Percentiles rank a stretch among this genome's conserved stretches.
These are phyloP conservation scores for Drosophila eohydei DNA, from an alignment of 2,888 invertebrate species.

Conservation along the genomic window DNA sequence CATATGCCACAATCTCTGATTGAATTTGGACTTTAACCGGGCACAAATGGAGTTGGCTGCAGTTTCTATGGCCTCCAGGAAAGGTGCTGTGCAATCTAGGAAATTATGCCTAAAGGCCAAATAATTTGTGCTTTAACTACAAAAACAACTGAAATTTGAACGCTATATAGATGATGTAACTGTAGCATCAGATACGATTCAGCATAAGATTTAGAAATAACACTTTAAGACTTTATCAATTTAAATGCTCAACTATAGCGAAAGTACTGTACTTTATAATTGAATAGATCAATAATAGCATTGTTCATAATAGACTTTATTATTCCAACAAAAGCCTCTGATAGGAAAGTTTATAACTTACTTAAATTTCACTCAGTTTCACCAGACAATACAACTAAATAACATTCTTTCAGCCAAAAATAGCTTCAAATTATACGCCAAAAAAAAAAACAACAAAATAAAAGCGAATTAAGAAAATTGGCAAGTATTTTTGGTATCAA, in stretches of 20 bases:
- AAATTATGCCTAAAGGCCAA: slow-evolving; percentile 32
- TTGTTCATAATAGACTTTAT: slow-evolving; percentile 15
- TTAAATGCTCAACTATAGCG: background rate
- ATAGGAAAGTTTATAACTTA: slow-evolving; percentile 22
- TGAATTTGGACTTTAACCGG: slow-evolving; percentile 11
- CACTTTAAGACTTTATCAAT: background rate
- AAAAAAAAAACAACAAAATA: slow-evolving; percentile 14
- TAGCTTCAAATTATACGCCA: slow-evolving; percentile 23
- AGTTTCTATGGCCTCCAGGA: background rate
- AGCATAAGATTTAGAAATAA: background rate
- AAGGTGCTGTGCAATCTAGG: slow-evolving; percentile 7
- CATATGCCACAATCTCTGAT: slow-evolving; percentile 39
- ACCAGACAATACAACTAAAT: background rate
- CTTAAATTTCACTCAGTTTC: slow-evolving; percentile 49
- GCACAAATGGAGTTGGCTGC: background rate
- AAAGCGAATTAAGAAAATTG: slow-evolving; percentile 57
- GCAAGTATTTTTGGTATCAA: slow-evolving; percentile 48
- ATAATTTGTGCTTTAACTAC: slow-evolving; percentile 18
- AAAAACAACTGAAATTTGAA: slow-evolving; percentile 4
- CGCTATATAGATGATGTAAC: background rate
- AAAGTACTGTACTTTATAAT: slow-evolving; percentile 13
- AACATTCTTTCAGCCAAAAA: slow-evolving; percentile 30
- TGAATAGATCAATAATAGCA: background rate
- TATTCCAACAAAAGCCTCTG: slow-evolving; percentile 13
- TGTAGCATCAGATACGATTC: background rate